phyloP scores from a whole-genome alignment of 1,140 invertebrate genomes.

The Meloidogyne chitwoodi region DNA sequence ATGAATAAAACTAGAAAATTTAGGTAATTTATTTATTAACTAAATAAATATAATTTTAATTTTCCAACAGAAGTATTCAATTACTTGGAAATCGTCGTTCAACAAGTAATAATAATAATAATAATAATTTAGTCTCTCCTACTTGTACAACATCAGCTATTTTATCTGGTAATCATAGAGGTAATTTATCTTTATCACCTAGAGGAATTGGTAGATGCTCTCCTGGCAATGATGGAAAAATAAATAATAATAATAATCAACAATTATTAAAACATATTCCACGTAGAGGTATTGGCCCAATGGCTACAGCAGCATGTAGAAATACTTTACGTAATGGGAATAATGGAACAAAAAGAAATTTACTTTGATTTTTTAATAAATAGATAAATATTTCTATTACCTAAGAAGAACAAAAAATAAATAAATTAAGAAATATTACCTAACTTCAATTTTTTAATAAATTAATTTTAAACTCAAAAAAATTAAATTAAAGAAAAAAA shows the following conservation, averaged over 20 bases:
- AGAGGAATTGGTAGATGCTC: not conserved
- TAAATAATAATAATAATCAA: too few species aligned
- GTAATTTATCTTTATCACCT: not conserved
- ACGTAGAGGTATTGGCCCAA: not conserved
- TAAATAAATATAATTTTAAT: not conserved
- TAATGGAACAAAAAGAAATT: not conserved
- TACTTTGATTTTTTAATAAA: not conserved
- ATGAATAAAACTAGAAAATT: not conserved
- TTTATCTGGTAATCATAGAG: not conserved
- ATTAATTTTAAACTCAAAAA: too few species aligned
- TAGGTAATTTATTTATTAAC: too few species aligned
- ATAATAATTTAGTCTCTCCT: not conserved
- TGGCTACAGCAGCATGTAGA: not conserved
- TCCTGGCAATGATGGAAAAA: not conserved
- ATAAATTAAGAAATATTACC: too few species aligned
- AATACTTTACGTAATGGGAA: not conserved
- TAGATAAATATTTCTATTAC: too few species aligned
- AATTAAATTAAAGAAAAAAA: too few species aligned
- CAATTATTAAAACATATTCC: not conserved
- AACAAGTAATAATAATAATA: not conserved
- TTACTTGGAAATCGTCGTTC: not conserved
- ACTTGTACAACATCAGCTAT: not conserved
- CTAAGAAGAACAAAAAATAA: too few species aligned
- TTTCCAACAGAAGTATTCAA: not conserved
- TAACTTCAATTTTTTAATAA: too few species aligned